Percentiles rank a stretch among this genome's conserved stretches.
Conservation (phyloP, 2,797 vertebrate species). For the Spinus olivaceus region DNA sequence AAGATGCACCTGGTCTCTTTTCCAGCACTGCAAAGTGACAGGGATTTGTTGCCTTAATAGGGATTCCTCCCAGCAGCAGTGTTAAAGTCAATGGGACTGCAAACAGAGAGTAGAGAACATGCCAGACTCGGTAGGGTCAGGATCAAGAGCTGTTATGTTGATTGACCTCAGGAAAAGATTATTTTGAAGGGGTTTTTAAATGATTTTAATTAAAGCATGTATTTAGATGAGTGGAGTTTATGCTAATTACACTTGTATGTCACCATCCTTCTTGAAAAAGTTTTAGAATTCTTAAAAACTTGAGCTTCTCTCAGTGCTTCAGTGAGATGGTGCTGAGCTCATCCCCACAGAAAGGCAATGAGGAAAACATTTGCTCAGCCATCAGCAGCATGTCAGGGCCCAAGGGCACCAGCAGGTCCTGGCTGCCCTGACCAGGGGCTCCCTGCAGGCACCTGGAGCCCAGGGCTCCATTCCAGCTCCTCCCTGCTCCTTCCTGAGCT, state of each 20-base stretch:
- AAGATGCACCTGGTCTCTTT: background rate
- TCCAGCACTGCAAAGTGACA: background rate
- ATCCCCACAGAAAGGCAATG: background rate
- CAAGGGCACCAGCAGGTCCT: background rate
- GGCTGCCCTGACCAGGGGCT: background rate
- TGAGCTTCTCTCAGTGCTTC: background rate
- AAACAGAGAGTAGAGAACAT: background rate
- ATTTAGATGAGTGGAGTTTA: slow-evolving; percentile 33
- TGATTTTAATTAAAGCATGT: slow-evolving; percentile 14
- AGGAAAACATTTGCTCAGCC: background rate
- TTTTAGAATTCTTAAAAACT: background rate
- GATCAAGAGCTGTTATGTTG: slow-evolving; percentile 38
- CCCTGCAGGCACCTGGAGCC: background rate
- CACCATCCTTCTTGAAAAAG: background rate
- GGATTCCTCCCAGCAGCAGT: background rate
- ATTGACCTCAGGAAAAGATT: slow-evolving; percentile 52
- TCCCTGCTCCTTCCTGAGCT: background rate
- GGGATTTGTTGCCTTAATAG: background rate
- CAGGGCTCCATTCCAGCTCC: background rate
- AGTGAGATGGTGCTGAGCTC: background rate
- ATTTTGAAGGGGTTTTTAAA: slow-evolving; percentile 15
- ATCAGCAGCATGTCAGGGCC: rapidly evolving
- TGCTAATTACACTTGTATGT: slow-evolving; percentile 15
- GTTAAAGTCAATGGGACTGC: slow-evolving; percentile 8
- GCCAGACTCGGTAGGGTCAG: background rate